These are phyloP conservation scores for Glareola pratincola DNA, from an alignment of 2,113 vertebrate species.

Conservation along the genomic window DNA sequence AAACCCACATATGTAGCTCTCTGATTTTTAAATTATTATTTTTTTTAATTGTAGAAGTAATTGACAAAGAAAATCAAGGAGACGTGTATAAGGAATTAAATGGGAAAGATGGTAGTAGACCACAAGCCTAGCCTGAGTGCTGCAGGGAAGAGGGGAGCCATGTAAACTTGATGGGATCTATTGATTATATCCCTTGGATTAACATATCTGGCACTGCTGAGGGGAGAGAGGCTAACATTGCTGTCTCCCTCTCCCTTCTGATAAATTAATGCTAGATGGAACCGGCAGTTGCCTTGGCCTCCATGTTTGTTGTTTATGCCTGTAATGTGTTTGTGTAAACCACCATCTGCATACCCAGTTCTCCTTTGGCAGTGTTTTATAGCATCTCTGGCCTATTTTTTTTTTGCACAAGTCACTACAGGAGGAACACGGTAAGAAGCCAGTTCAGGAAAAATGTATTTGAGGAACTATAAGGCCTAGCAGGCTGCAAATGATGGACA, in stretches of 20 bases:
- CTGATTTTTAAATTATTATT: background rate
- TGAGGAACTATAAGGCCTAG: background rate
- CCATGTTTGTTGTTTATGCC: background rate
- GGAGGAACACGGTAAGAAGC: background rate
- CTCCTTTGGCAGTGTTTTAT: background rate
- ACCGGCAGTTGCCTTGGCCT: background rate
- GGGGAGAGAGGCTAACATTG: background rate
- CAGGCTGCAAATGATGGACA: background rate
- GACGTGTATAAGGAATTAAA: background rate
- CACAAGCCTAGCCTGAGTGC: background rate
- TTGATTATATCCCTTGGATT: background rate
- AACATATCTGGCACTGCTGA: background rate
- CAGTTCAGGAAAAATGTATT: background rate
- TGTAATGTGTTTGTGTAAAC: background rate
- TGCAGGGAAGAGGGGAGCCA: background rate
- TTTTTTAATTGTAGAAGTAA: background rate
- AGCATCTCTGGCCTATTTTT: background rate
- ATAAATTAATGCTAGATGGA: background rate
- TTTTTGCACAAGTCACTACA: background rate
- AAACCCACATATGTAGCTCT: background rate
- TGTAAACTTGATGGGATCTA: background rate
- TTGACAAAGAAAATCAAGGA: background rate
- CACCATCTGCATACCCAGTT: background rate
- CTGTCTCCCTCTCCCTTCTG: background rate
- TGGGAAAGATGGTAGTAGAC: background rate